Base-by-base conservation (phyloP, 2,888 invertebrate species). In the Dryocosmus kuriphilus region DNA sequence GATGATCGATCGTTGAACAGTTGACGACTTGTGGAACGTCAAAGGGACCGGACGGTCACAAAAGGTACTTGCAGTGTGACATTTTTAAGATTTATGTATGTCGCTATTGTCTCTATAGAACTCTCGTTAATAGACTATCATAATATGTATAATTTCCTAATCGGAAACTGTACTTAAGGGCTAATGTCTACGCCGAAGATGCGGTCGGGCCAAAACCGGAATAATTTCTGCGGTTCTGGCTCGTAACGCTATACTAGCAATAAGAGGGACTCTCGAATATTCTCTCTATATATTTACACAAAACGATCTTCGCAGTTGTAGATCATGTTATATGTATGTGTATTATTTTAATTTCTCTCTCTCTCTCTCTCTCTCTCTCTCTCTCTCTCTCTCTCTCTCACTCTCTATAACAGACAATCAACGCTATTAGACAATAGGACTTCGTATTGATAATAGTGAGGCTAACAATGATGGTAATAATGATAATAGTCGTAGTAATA, bases 341-440 rank as follows among this genome's bases (percentile, higher is more conserved):
- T 46, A 51, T 71, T 46, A 67, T 11, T 67, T 67, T 46, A 67
- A 46, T 24, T 74, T 27, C 75, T 61, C 76, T 35, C 67, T 61
- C 71, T 73, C 60, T 63, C 71, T 74, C 30, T 46, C 30, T 38
- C 41, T 63, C 61, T 73, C 62, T 46, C 46, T 55, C 61, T 51
- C 76, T 22, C 57, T 4, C 46, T 65, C 81, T 86, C 82, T 9
- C 62, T 38, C 51, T 55, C 57, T 55, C 75, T 22, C 51, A 8
- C 46, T 57, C 82, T 86, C 82, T 84, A 87, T 86, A 88, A 88
- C 86, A 87, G 85, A 89, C 87, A 87, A 85, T 81, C 86, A 86
- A 89, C 88, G 85, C 84, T 88, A 87, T 87, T 87, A 88, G 89
- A 90, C 87, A 87, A 87, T 87, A 88, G 87, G 87, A 89, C 82